Percentiles rank a stretch among this genome's conserved stretches.
These are phyloP conservation scores for Lepus oiostolus DNA, from an alignment of 2,797 vertebrate genomes.

Conservation along the genomic window DNA sequence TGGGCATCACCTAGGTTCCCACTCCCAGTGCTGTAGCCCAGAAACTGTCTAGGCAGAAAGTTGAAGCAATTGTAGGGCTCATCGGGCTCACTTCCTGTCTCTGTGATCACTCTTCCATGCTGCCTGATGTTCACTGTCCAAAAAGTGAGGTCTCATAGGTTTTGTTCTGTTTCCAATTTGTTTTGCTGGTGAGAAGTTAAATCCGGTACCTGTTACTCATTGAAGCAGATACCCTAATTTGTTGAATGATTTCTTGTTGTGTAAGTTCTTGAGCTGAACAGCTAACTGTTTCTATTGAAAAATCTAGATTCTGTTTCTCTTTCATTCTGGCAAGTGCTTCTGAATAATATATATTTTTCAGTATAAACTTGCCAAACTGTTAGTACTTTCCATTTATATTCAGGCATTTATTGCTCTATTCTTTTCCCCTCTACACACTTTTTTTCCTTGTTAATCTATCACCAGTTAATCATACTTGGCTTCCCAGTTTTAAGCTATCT, in stretches of 20 bases:
- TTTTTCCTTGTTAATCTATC: slow-evolving; percentile 64
- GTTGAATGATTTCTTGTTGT: slow-evolving; percentile 46
- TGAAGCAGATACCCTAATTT: slow-evolving; percentile 1
- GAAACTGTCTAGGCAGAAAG: not conserved
- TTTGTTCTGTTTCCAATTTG: not conserved
- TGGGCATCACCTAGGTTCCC: not conserved
- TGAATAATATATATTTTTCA: slow-evolving; percentile 13
- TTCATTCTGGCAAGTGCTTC: slow-evolving; percentile 48
- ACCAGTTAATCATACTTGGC: slow-evolving; percentile 67
- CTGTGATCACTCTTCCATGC: not conserved
- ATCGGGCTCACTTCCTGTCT: not conserved
- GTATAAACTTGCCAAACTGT: slow-evolving; percentile 32
- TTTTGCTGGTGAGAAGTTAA: not conserved
- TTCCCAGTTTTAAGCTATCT: slow-evolving; percentile 64
- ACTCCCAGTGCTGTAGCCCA: not conserved
- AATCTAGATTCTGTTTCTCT: not conserved
- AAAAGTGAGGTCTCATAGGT: not conserved
- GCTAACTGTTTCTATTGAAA: slow-evolving; percentile 53
- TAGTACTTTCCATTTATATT: slow-evolving; percentile 53
- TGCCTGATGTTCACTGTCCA: not conserved
- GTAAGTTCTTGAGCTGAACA: not conserved
- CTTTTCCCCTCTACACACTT: slow-evolving; percentile 35
- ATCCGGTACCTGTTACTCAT: not conserved
- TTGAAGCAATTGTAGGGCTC: not conserved
- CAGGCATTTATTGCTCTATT: slow-evolving; percentile 34